Evolutionary conservation across 2,113 vertebrate species (phyloP).

Genomic region (Zosterops lateralis): DNA sequence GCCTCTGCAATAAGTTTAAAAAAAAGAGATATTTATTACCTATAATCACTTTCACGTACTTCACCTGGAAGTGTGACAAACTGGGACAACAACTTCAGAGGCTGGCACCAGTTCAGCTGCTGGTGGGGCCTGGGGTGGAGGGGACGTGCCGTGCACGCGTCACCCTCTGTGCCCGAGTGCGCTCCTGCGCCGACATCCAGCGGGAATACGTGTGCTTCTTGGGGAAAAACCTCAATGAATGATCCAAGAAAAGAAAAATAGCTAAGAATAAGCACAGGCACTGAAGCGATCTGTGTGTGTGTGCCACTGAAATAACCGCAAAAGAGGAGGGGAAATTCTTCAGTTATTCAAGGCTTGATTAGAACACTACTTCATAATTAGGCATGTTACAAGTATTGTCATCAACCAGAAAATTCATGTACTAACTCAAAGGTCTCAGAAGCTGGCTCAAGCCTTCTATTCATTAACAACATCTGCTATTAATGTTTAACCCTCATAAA

Average conservation of each 20-base stretch:
- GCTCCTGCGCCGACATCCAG: background rate
- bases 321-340: constrained; percentile 59
- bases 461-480: constrained; percentile 71
- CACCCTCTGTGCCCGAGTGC: background rate
- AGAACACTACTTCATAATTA: constrained; percentile 69
- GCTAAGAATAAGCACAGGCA: constrained; percentile 47
- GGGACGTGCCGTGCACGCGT: background rate
- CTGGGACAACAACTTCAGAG: constrained; percentile 33
- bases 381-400: constrained; percentile 64
- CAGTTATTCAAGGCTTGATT: constrained; percentile 67
- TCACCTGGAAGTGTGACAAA: constrained; percentile 70
- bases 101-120: constrained; percentile 31
- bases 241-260: constrained; percentile 54
- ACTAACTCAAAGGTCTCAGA: constrained; percentile 66
- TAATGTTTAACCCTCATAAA: constrained; percentile 66
- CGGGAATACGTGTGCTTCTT: background rate
- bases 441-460: constrained; percentile 63
- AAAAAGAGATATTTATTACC: constrained; percentile 91
- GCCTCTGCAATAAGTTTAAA: constrained; percentile 96
- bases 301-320: constrained; percentile 65
- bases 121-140: background rate
- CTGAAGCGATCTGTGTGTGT: constrained; percentile 52
- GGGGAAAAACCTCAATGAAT: constrained; percentile 40
- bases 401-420: constrained; percentile 71
- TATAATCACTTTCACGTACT: constrained; percentile 88